phyloP scores from a whole-genome alignment of 2,113 vertebrate species.

The Anolis carolinensis region DNA sequence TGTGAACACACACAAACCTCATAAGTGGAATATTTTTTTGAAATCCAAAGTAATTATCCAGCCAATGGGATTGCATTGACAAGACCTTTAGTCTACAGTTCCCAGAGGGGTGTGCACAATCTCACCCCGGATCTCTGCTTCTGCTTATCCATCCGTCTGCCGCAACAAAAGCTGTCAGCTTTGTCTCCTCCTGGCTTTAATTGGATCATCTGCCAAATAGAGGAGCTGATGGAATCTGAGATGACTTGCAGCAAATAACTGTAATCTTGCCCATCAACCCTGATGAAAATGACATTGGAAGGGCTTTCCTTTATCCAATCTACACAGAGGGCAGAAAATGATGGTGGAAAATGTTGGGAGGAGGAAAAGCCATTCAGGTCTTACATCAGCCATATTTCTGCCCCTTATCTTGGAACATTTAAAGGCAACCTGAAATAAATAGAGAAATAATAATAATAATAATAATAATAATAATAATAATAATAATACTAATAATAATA shows the following conservation, averaged over 20 bases:
- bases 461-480: no score
- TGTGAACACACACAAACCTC: background rate
- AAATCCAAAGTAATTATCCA: constrained; percentile 27
- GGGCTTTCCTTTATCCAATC: constrained; percentile 29
- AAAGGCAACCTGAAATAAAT: constrained; percentile 50
- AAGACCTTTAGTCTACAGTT: constrained; percentile 18
- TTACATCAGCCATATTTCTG: constrained; percentile 23
- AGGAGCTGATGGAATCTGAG: constrained; percentile 32
- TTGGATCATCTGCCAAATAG: constrained; percentile 33
- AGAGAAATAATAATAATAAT: background rate
- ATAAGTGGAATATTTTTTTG: background rate
- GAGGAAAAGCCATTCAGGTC: rapidly evolving
- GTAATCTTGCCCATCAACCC: constrained; percentile 27
- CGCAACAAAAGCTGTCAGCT: constrained; percentile 18
- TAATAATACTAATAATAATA: constrained; percentile 29
- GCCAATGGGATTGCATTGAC: background rate
- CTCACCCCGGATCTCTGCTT: background rate
- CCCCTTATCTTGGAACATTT: constrained; percentile 42
- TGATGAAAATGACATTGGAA: constrained; percentile 35
- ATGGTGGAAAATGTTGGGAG: background rate
- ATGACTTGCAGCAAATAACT: constrained; percentile 24
- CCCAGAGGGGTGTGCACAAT: constrained; percentile 17
- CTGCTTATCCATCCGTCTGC: background rate
- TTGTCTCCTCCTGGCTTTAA: constrained; percentile 29
- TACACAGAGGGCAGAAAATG: constrained; percentile 42